A percentile compares a stretch with the other conserved stretches of the same genome.
phyloP scores from a whole-genome alignment of 1,140 invertebrate species.

The Eueides isabella region DNA sequence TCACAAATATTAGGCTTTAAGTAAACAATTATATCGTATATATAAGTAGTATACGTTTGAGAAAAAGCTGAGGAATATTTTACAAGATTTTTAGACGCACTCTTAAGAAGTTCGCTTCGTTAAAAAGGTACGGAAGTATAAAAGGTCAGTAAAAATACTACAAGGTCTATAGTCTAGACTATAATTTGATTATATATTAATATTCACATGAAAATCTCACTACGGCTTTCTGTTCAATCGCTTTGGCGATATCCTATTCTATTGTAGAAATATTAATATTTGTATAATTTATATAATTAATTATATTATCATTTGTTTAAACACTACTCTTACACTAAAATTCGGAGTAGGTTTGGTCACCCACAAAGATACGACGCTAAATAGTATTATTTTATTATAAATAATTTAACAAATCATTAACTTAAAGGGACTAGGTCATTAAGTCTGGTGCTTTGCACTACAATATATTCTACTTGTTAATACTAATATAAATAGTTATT shows the following conservation, averaged over 20 bases:
- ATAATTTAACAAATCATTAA: constrained; percentile 21
- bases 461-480: constrained; percentile 30
- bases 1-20: constrained; percentile 8
- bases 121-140: constrained; percentile 72
- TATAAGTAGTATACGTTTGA: neutral
- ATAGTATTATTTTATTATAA: constrained; percentile 36
- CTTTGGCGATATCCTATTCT: constrained; percentile 52
- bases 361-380: constrained; percentile 43
- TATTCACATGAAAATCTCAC: constrained; percentile 69
- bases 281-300: constrained; percentile 38
- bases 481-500: constrained; percentile 25
- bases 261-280: constrained; percentile 45
- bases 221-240: constrained; percentile 70
- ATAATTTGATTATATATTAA: constrained; percentile 48
- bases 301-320: constrained; percentile 32
- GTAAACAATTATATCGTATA: neutral
- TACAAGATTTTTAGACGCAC: neutral
- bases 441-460: constrained; percentile 61
- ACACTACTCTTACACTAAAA: constrained; percentile 52
- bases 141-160: constrained; percentile 78
- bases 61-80: constrained; percentile 7
- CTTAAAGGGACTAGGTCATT: constrained; percentile 48
- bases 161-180: constrained; percentile 65
- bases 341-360: constrained; percentile 66
- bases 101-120: neutral